Conservation (phyloP, 2,113 vertebrate species). For the Peromyscus leucopus region DNA sequence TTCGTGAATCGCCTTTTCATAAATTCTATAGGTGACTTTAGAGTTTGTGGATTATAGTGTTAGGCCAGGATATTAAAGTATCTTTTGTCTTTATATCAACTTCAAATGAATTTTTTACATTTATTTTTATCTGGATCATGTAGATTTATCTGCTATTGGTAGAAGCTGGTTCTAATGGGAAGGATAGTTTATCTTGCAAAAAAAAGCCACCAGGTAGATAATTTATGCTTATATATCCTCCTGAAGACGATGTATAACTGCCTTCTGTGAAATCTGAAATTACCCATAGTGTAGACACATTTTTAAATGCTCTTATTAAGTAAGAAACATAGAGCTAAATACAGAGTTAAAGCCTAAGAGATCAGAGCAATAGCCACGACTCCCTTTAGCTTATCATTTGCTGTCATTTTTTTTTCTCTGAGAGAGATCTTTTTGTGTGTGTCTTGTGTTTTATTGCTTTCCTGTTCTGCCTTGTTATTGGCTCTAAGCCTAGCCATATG, state of each 20-base stretch:
- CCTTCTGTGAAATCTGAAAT: slow-evolving; percentile 22
- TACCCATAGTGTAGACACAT: background rate
- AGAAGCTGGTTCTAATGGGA: background rate
- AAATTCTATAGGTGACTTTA: background rate
- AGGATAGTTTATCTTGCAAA: background rate
- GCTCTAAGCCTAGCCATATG: too few species aligned
- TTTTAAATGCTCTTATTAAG: background rate
- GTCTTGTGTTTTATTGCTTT: too few species aligned
- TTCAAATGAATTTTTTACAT: background rate
- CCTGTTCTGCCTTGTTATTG: too few species aligned
- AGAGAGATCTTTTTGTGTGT: too few species aligned
- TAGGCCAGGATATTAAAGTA: background rate
- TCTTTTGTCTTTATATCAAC: background rate
- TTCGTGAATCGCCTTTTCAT: background rate
- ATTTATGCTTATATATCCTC: background rate
- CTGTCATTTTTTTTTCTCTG: too few species aligned
- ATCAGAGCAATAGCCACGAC: too few species aligned
- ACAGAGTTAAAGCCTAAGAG: too few species aligned
- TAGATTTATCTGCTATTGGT: background rate
- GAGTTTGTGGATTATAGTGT: background rate
- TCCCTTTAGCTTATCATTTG: too few species aligned
- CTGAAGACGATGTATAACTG: background rate
- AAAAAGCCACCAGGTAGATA: background rate
- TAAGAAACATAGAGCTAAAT: too few species aligned
- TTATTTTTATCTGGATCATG: background rate